phyloP scores from a whole-genome alignment of 2,797 vertebrate genomes.

The Onychomys torridus region DNA sequence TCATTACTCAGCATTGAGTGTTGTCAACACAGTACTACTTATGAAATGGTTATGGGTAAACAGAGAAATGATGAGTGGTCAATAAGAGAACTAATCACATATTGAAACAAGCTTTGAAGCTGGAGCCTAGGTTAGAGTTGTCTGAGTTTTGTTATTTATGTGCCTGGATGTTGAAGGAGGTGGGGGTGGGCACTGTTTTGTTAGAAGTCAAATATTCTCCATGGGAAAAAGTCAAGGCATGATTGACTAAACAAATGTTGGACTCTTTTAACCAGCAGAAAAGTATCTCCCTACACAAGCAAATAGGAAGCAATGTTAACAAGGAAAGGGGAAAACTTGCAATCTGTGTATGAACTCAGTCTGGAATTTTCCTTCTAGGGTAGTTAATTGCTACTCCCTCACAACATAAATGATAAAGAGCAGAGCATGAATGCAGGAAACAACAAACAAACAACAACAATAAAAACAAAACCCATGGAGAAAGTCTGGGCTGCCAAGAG shows the following conservation, averaged over 20 bases:
- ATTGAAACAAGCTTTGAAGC: not conserved
- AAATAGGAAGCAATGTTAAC: not conserved
- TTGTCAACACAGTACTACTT: not conserved
- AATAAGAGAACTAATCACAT: not conserved
- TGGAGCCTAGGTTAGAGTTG: not conserved
- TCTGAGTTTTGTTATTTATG: not conserved
- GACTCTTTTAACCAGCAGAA: not conserved
- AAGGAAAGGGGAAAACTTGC: not conserved
- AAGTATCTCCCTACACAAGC: not conserved
- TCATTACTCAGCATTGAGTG: not conserved
- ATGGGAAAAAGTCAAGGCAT: not conserved
- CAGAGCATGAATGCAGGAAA: not conserved
- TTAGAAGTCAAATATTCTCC: constrained; percentile 16
- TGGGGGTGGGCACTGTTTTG: not conserved
- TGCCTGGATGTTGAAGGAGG: not conserved
- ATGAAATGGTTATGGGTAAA: not conserved
- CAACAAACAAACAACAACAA: not conserved
- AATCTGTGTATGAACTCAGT: not conserved
- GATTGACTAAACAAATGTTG: not conserved
- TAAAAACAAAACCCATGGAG: not conserved
- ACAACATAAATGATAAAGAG: not conserved
- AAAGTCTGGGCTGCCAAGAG: not conserved
- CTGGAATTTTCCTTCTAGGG: not conserved
- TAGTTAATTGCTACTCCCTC: not conserved
- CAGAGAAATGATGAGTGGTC: not conserved